phyloP scores from a whole-genome alignment of 1,140 invertebrate genomes.

The Sarcophaga peregrina region DNA sequence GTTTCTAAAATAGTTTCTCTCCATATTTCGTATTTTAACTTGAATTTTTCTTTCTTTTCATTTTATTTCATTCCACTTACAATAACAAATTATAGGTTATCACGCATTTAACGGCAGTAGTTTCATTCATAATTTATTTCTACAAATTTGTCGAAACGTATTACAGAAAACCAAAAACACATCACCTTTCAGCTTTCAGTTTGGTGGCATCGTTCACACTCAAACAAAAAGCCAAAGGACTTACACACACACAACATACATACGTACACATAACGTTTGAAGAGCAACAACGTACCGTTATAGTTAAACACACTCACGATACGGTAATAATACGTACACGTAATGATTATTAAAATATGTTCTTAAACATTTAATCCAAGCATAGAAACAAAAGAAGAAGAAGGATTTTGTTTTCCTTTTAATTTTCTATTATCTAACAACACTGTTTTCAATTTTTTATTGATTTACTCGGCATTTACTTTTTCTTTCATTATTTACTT shows the following conservation, averaged over 20 bases:
- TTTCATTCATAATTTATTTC: constrained; percentile 65
- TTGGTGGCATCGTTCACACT: neutral
- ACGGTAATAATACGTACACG: neutral
- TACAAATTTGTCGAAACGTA: constrained; percentile 59
- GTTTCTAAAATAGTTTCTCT: neutral
- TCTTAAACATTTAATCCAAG: neutral
- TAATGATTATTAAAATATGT: neutral
- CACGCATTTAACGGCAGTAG: constrained; percentile 64
- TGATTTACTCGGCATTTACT: no score
- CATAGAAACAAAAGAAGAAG: neutral
- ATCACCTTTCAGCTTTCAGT: neutral
- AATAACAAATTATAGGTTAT: constrained; percentile 64
- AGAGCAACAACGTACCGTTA: neutral
- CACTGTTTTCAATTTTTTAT: no score
- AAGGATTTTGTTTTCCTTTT: neutral
- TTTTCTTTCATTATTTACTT: no score
- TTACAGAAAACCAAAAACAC: constrained; percentile 12
- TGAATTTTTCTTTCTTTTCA: no score
- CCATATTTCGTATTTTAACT: neutral
- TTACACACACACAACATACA: neutral
- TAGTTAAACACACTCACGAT: neutral
- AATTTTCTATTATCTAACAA: neutral
- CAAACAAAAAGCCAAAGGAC: neutral
- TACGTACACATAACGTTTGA: neutral
- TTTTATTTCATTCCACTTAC: no score